phyloP scores from a whole-genome alignment of 2,113 vertebrate species.

The Indicator indicator region DNA sequence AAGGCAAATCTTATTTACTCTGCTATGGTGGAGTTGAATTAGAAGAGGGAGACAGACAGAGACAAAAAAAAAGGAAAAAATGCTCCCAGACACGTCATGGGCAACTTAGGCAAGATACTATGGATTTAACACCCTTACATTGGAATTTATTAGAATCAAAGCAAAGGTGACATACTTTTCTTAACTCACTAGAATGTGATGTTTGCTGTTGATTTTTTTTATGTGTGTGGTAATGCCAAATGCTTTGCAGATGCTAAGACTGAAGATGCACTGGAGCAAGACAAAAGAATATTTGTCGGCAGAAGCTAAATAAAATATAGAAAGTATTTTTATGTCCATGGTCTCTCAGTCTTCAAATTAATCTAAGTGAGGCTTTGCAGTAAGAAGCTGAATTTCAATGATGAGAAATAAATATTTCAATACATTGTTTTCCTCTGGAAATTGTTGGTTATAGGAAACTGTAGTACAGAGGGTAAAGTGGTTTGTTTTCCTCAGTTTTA shows the following conservation, averaged over 20 bases:
- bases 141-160: constrained; percentile 41
- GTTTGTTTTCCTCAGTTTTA: not conserved
- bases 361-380: not conserved
- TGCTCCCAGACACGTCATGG: not conserved
- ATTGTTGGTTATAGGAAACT: constrained; percentile 28
- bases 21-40: not conserved
- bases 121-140: not conserved
- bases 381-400: not conserved
- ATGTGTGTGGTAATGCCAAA: not conserved
- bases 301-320: constrained; percentile 24
- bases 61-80: not conserved
- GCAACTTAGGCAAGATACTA: not conserved
- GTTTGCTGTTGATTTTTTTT: not conserved
- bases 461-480: not conserved
- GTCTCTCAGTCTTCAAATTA: not conserved
- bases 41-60: not conserved
- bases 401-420: not conserved
- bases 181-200: constrained; percentile 18
- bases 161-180: not conserved
- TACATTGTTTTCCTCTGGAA: constrained; percentile 26
- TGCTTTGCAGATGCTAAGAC: constrained; percentile 25
- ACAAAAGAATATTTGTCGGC: not conserved
- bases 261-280: not conserved
- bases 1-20: not conserved
- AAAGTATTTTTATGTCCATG: not conserved